These are phyloP conservation scores for Octopus bimaculoides DNA, from an alignment of 1,140 invertebrate genomes.

Conservation along the genomic window DNA sequence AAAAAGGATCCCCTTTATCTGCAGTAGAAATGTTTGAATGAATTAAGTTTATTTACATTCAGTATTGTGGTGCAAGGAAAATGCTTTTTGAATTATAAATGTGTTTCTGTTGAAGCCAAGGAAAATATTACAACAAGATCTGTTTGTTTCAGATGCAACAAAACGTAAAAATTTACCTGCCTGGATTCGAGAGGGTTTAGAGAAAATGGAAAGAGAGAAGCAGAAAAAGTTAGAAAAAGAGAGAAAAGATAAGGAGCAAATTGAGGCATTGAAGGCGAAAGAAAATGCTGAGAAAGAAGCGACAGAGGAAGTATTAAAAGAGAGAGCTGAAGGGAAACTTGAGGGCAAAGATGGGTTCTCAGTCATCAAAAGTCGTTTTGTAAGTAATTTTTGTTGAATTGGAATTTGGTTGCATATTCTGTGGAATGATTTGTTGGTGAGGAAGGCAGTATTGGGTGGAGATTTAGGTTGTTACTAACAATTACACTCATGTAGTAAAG, in stretches of 20 bases:
- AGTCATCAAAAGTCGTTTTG: constrained; percentile 77
- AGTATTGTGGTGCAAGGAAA: no score
- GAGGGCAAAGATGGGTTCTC: constrained; percentile 15
- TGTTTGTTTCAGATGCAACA: constrained; percentile 69
- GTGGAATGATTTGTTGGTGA: no score
- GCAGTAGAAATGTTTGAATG: no score
- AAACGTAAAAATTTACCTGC: constrained; percentile 87
- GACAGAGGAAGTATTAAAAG: constrained; percentile 49
- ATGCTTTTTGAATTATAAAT: no score
- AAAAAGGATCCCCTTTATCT: no score
- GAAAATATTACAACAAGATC: neutral
- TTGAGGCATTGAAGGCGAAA: constrained; percentile 31
- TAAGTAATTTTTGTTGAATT: constrained; percentile 58
- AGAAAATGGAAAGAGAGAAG: constrained; percentile 97
- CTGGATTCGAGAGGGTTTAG: constrained; percentile 93
- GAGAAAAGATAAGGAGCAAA: constrained; percentile 33
- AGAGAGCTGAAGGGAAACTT: constrained; percentile 61
- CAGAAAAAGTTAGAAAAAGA: constrained; percentile 77
- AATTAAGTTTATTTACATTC: no score
- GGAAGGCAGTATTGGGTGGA: no score
- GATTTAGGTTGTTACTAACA: no score
- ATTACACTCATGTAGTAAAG: no score
- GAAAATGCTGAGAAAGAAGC: constrained; percentile 62
- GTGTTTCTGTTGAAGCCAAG: no score
- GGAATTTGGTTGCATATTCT: neutral